Evolutionary conservation across 2,888 invertebrate species (phyloP).

Genomic region (Hedya salicella): DNA sequence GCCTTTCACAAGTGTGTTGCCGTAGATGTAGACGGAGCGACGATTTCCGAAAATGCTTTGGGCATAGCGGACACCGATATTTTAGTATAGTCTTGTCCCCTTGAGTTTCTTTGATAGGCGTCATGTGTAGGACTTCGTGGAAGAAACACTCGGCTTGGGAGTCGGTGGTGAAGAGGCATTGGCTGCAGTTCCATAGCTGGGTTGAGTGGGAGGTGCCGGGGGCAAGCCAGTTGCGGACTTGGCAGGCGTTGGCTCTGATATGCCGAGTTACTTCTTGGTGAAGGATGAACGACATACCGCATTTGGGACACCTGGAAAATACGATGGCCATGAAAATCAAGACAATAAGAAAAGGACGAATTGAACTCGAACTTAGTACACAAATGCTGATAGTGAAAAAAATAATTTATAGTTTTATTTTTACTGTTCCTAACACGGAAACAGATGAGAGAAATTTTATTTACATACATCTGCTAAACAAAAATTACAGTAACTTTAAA

Average conservation of each 20-base stretch:
- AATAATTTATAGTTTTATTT: too few species aligned
- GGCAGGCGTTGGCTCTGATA: slow-evolving; percentile 86
- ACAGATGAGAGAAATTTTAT: too few species aligned
- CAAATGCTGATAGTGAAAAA: too few species aligned
- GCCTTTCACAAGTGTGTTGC: slow-evolving; percentile 90
- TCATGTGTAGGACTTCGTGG: slow-evolving; percentile 88
- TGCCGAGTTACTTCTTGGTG: slow-evolving; percentile 91
- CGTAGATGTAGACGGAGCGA: slow-evolving; percentile 89
- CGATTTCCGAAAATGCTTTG: slow-evolving; percentile 86
- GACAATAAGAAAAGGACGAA: too few species aligned
- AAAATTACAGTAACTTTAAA: too few species aligned
- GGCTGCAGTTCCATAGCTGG: slow-evolving; percentile 83
- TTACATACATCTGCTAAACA: too few species aligned
- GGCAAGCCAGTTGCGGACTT: slow-evolving; percentile 60
- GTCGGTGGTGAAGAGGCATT: slow-evolving; percentile 86
- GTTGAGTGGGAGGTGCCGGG: slow-evolving; percentile 60
- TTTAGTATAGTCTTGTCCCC: slow-evolving; percentile 69
- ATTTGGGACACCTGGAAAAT: slow-evolving; percentile 87
- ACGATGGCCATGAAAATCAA: too few species aligned
- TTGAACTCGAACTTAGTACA: too few species aligned
- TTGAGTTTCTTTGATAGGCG: slow-evolving; percentile 64
- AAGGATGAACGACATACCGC: slow-evolving; percentile 88
- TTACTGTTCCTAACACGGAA: too few species aligned
- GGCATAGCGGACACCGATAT: slow-evolving; percentile 88
- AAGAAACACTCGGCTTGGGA: slow-evolving; percentile 90